Conservation (phyloP, 2,113 vertebrate species). For the Etia nguti region DNA sequence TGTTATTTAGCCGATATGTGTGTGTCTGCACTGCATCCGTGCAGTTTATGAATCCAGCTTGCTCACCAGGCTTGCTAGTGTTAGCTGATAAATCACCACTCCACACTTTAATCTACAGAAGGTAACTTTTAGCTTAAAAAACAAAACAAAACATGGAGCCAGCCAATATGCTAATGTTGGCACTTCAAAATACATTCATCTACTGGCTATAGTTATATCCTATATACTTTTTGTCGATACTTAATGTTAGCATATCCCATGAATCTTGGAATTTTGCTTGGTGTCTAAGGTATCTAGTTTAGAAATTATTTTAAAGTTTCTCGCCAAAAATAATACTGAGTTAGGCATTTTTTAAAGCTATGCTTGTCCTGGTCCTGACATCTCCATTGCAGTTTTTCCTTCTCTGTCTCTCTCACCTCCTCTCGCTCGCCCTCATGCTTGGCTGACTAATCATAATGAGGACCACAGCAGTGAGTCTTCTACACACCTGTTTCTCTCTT, state of each 20-base stretch:
- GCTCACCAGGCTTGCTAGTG: too few species aligned
- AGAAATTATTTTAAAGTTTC: not conserved
- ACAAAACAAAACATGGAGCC: not conserved
- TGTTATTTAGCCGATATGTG: not conserved
- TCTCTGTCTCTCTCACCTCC: not conserved
- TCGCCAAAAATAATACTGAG: not conserved
- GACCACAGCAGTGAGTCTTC: not conserved
- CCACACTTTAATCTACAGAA: not conserved
- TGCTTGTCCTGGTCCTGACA: not conserved
- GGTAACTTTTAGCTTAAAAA: not conserved
- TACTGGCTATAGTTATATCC: not conserved
- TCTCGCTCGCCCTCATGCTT: rapidly evolving
- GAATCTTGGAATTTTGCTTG: not conserved
- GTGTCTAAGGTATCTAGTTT: not conserved
- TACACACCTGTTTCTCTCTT: not conserved
- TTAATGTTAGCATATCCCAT: not conserved
- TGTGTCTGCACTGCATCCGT: not conserved
- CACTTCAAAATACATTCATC: not conserved
- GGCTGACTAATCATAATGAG: not conserved
- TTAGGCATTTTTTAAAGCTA: not conserved
- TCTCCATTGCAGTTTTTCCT: not conserved
- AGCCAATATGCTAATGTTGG: not conserved
- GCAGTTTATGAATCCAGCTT: not conserved
- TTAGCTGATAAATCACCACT: not conserved
- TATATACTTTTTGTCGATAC: not conserved